These are phyloP conservation scores for Diplosoma virens DNA, from an alignment of 23 tunicate genomes.

Conservation along the genomic window DNA sequence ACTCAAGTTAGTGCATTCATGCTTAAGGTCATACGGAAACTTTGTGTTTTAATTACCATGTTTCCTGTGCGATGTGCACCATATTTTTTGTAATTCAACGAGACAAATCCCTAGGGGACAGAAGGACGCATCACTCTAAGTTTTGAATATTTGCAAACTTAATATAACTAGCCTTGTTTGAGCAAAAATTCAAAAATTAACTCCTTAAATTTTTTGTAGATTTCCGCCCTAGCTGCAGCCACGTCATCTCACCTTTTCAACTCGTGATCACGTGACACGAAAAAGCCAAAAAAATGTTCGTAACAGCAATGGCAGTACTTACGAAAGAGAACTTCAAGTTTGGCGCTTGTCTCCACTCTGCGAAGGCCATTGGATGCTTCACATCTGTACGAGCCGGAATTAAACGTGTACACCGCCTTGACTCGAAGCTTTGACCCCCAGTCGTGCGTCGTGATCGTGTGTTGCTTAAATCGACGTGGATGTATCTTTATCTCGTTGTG, in stretches of 20 bases:
- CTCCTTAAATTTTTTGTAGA: no score
- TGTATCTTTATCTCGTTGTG: constrained; percentile 4
- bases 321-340: constrained; percentile 67
- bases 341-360: constrained; percentile 59
- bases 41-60: no score
- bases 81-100: no score
- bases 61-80: no score
- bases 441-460: not conserved
- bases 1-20: no score
- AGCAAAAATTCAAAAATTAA: no score
- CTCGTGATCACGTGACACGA: no score
- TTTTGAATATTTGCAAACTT: not conserved
- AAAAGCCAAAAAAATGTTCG: no score
- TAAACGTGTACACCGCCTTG: constrained; percentile 59
- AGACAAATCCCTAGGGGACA: not conserved
- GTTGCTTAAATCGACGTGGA: not conserved
- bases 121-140: not conserved
- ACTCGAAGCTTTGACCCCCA: constrained; percentile 74
- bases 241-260: no score
- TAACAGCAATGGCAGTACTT: constrained; percentile 21
- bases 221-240: no score
- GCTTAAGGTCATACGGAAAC: no score
- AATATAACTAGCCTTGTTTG: no score
- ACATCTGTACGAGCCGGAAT: constrained; percentile 75
- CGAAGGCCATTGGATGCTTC: constrained; percentile 65